Evolutionary conservation across 2,113 vertebrate species (phyloP).

Genomic region (Hippolais icterina): DNA sequence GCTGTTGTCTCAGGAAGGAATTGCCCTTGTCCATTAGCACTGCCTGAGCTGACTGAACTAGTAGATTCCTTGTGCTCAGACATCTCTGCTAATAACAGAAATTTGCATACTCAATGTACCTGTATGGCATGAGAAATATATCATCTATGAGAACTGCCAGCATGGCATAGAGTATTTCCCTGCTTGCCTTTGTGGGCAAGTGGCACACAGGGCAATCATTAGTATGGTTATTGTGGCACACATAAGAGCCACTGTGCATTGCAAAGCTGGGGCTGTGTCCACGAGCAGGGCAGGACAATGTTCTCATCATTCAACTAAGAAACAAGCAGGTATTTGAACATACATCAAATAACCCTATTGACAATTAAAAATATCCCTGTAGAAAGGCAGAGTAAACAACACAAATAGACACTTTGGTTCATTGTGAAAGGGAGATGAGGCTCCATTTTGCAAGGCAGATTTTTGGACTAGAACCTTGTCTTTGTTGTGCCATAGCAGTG

Average conservation of each 20-base stretch:
- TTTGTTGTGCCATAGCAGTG: neutral
- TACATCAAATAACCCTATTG: neutral
- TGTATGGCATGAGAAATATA: neutral
- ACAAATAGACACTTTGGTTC: neutral
- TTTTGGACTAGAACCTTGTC: neutral
- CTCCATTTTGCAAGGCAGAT: neutral
- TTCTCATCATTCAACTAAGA: neutral
- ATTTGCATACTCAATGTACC: neutral
- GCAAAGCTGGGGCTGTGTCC: neutral
- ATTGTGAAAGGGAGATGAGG: neutral
- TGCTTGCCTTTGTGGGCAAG: neutral
- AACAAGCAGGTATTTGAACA: neutral
- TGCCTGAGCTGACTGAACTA: neutral
- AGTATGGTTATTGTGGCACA: neutral
- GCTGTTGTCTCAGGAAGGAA: neutral
- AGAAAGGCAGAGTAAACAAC: neutral
- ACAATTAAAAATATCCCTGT: neutral
- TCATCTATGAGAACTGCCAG: neutral
- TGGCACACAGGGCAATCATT: fast-evolving
- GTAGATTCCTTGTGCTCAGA: neutral
- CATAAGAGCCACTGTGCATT: neutral
- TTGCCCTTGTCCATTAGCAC: neutral
- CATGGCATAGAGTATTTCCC: neutral
- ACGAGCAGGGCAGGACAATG: neutral
- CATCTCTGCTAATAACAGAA: neutral